These are phyloP conservation scores for Nothobranchius furzeri DNA, from an alignment of 2,113 vertebrate species.

Conservation along the genomic window DNA sequence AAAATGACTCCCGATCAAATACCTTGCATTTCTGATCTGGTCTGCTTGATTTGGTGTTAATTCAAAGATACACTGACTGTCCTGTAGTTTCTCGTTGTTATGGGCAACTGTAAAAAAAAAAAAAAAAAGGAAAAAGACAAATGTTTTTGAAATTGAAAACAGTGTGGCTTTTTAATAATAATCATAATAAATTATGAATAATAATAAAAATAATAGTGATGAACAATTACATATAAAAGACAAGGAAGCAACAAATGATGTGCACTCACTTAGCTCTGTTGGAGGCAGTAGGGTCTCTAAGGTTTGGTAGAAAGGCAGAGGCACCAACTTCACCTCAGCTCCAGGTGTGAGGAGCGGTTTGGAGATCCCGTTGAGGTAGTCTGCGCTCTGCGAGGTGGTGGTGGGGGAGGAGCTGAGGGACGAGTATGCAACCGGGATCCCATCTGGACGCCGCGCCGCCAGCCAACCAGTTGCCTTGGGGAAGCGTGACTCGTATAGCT, in stretches of 20 bases:
- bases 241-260: not conserved
- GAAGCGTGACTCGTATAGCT: conserved; percentile 95
- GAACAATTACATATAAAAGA: not conserved
- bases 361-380: conserved; percentile 96
- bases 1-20: conserved; percentile 9
- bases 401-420: conserved; percentile 78
- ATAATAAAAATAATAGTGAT: not conserved
- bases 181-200: no score
- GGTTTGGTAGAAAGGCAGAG: conserved; percentile 94
- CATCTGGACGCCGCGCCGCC: conserved; percentile 80
- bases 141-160: not conserved
- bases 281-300: conserved; percentile 93
- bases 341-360: conserved; percentile 77
- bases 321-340: conserved; percentile 89
- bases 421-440: conserved; percentile 80
- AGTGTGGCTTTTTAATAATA: not conserved
- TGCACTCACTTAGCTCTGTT: conserved; percentile 89
- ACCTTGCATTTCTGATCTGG: conserved; percentile 95
- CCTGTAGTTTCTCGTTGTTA: conserved; percentile 96
- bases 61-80: conserved; percentile 94
- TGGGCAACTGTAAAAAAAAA: conserved; percentile 84
- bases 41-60: conserved; percentile 93
- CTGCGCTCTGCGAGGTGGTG: conserved; percentile 83
- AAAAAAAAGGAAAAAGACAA: conserved; percentile 13
- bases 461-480: conserved; percentile 84